A percentile compares a stretch with the other conserved stretches of the same genome.
phyloP scores from a whole-genome alignment of 2,113 vertebrate species.

The Geococcyx californianus region DNA sequence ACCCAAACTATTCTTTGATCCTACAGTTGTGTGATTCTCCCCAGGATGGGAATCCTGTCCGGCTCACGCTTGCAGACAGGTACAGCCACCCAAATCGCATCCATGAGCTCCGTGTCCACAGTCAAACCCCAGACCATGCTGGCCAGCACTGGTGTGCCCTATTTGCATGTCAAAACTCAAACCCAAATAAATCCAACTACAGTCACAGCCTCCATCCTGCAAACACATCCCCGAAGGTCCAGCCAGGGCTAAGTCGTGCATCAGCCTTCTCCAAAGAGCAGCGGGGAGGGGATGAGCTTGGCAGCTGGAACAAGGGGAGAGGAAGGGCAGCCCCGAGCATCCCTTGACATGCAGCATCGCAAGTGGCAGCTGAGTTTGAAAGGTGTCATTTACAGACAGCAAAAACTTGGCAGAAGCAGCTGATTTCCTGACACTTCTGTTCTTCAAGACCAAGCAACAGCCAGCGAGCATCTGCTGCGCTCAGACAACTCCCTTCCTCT shows the following conservation, averaged over 20 bases:
- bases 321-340: neutral
- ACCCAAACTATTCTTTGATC: too few species aligned
- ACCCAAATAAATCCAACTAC: accelerated
- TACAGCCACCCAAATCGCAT: neutral
- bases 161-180: accelerated
- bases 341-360: accelerated
- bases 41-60: neutral
- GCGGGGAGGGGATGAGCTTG: neutral
- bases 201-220: neutral
- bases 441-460: slow-evolving; percentile 15
- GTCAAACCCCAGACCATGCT: neutral
- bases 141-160: accelerated
- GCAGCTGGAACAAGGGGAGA: neutral
- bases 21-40: too few species aligned
- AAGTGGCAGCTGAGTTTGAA: neutral
- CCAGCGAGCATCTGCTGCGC: neutral
- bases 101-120: accelerated
- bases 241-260: accelerated
- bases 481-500: neutral
- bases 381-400: slow-evolving; percentile 8
- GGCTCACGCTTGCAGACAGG: accelerated
- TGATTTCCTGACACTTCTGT: neutral
- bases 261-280: neutral
- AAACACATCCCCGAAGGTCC: neutral
- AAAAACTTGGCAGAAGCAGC: slow-evolving; percentile 29